These are phyloP conservation scores for Coregonus suidteri DNA, from an alignment of 2,797 vertebrate species.

Conservation along the genomic window DNA sequence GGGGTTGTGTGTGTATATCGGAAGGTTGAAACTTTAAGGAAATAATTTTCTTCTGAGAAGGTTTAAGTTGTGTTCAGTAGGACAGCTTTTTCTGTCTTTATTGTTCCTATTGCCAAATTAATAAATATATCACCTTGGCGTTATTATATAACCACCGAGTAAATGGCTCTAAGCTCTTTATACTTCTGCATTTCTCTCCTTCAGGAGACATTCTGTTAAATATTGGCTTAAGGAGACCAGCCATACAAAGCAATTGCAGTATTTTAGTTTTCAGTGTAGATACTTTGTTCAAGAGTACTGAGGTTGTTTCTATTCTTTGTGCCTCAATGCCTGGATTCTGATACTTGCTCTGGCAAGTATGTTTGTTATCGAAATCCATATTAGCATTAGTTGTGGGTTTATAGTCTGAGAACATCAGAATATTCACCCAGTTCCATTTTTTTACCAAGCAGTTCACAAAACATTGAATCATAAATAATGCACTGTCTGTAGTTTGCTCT, in stretches of 20 bases:
- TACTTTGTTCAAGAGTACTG: not conserved
- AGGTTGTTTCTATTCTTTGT: not conserved
- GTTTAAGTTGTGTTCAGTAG: not conserved
- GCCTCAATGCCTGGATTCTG: not conserved
- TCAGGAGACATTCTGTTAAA: not conserved
- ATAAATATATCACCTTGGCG: slow-evolving; percentile 30
- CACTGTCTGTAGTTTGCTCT: not conserved
- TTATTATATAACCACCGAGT: slow-evolving; percentile 19
- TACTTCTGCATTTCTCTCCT: not conserved
- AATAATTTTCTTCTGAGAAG: not conserved
- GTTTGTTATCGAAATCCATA: not conserved
- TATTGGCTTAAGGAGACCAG: not conserved
- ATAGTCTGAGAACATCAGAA: not conserved
- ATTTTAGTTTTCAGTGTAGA: not conserved
- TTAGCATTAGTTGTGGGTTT: not conserved
- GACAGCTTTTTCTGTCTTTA: not conserved
- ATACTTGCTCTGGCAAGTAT: slow-evolving; percentile 1
- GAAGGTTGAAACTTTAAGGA: not conserved
- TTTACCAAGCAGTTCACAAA: not conserved
- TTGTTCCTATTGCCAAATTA: slow-evolving; percentile 35
- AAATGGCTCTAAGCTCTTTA: slow-evolving; percentile 36
- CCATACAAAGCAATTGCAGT: not conserved
- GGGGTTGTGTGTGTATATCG: not conserved
- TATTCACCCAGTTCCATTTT: not conserved
- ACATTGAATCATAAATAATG: not conserved